Evolutionary conservation across 2,888 invertebrate species (phyloP).

Genomic region (Mythimna loreyi): DNA sequence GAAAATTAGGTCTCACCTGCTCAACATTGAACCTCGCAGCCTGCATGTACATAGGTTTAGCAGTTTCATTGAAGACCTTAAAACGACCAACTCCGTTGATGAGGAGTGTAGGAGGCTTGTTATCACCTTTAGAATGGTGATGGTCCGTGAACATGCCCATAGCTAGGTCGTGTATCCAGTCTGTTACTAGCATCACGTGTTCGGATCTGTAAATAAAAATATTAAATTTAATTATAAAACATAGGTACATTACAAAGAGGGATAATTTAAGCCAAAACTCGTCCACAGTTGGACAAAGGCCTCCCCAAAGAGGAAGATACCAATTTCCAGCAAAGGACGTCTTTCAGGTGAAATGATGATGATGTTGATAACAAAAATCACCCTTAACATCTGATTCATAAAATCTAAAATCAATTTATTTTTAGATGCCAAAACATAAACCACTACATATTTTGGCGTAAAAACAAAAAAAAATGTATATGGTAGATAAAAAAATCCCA

Average conservation of each 20-base stretch:
- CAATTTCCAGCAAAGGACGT: no score
- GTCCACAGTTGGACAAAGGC: no score
- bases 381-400: background rate
- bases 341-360: no score
- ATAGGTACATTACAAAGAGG: no score
- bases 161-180: slow-evolving; percentile 95
- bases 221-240: no score
- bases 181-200: slow-evolving; percentile 94
- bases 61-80: slow-evolving; percentile 79
- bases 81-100: slow-evolving; percentile 95
- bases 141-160: slow-evolving; percentile 95
- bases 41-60: slow-evolving; percentile 88
- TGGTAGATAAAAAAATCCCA: background rate
- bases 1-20: slow-evolving; percentile 85
- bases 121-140: slow-evolving; percentile 95
- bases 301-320: no score
- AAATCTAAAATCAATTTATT: background rate
- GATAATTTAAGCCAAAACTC: no score
- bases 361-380: background rate
- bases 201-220: slow-evolving; percentile 85
- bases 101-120: slow-evolving; percentile 95
- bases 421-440: background rate
- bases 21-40: slow-evolving; percentile 92
- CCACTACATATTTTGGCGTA: background rate
- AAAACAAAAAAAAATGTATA: background rate